Evolutionary conservation across 1,140 invertebrate genomes (phyloP).

Genomic region (Antheraea pernyi): DNA sequence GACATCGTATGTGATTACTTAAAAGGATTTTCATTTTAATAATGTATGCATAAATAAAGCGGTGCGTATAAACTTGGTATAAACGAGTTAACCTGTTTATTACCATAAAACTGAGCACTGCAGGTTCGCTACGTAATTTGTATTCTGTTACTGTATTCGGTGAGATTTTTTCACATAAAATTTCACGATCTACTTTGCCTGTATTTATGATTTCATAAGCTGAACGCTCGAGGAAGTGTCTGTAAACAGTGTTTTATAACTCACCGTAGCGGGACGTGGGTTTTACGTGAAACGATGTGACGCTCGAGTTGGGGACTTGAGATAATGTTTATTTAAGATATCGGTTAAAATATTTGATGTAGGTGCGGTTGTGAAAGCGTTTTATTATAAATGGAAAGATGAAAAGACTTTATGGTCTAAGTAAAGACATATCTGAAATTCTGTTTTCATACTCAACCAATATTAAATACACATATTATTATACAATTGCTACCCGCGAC

Average conservation of each 20-base stretch:
- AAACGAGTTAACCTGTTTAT: background rate
- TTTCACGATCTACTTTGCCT: conserved; percentile 11
- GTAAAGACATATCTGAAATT: too few relatives aligned
- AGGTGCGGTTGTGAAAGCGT: too few relatives aligned
- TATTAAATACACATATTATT: too few relatives aligned
- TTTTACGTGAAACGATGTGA: conserved; percentile 4
- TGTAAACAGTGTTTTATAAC: conserved; percentile 15
- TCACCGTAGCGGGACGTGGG: background rate
- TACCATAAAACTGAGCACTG: background rate
- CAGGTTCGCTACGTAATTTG: conserved; percentile 7
- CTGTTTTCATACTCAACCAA: too few relatives aligned
- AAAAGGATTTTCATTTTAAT: conserved; percentile 4
- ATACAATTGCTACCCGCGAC: too few relatives aligned
- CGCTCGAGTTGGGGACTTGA: background rate
- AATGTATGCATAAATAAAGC: background rate
- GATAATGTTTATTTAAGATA: conserved; percentile 1
- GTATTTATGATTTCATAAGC: conserved; percentile 18
- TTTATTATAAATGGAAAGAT: too few relatives aligned
- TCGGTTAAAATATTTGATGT: conserved; percentile 1
- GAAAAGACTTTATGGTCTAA: too few relatives aligned
- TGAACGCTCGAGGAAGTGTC: background rate
- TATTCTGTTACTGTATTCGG: conserved; percentile 9
- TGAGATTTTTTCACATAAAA: conserved; percentile 9
- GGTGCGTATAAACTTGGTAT: background rate
- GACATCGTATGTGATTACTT: background rate